A percentile compares a stretch with the other conserved stretches of the same genome.
phyloP scores from a whole-genome alignment of 2,113 vertebrate species.

The Mustelus asterias region DNA sequence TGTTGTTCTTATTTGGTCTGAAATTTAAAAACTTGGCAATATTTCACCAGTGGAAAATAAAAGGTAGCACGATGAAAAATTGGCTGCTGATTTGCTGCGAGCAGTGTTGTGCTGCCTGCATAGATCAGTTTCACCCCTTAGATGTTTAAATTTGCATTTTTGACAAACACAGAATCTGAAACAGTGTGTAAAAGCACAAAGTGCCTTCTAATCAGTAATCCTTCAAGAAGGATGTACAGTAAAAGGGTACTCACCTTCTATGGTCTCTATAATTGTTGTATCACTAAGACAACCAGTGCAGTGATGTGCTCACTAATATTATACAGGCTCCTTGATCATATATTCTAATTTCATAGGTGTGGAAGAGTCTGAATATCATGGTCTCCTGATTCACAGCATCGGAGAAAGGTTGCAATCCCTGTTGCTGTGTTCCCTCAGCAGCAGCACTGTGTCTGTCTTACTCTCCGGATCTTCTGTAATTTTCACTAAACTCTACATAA shows the following conservation, averaged over 20 bases:
- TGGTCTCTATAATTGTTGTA: conserved; percentile 18
- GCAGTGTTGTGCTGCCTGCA: not conserved
- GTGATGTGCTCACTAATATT: conserved; percentile 18
- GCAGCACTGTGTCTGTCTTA: not conserved
- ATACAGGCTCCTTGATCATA: not conserved
- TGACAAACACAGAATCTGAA: conserved; percentile 8
- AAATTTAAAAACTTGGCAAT: not conserved
- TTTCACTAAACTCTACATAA: not conserved
- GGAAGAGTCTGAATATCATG: not conserved
- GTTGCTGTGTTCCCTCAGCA: not conserved
- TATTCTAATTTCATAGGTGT: not conserved
- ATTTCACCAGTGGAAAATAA: not conserved
- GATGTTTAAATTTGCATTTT: not conserved
- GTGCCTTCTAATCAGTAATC: not conserved
- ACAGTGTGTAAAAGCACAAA: not conserved
- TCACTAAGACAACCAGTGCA: conserved; percentile 29
- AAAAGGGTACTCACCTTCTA: not conserved
- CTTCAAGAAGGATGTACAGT: not conserved
- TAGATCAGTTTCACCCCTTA: not conserved
- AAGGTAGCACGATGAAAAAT: not conserved
- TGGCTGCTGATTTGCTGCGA: not conserved
- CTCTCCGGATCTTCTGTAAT: not conserved
- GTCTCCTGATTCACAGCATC: not conserved
- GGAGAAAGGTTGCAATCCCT: not conserved
- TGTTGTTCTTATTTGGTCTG: not conserved